These are phyloP conservation scores for Picus viridis DNA, from an alignment of 2,797 vertebrate species.

Conservation along the genomic window DNA sequence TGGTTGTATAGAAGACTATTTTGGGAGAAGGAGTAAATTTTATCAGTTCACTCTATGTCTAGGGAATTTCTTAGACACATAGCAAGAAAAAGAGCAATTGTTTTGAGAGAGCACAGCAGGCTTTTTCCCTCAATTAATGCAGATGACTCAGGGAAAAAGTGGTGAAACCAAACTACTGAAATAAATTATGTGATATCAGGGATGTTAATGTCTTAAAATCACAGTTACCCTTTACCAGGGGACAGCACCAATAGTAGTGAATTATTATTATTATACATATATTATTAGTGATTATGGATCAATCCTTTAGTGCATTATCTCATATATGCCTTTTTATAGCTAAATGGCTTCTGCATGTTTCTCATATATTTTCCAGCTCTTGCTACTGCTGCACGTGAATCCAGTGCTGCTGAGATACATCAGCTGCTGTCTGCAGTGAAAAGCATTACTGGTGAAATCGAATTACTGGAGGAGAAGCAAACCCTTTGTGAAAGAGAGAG, in stretches of 20 bases:
- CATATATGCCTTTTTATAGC: not conserved
- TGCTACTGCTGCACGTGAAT: constrained; percentile 74
- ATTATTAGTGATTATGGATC: not conserved
- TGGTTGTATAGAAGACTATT: not conserved
- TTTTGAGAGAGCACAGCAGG: not conserved
- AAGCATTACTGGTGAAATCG: not conserved
- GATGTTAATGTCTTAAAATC: not conserved
- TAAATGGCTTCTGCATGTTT: not conserved
- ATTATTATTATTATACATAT: too few species aligned
- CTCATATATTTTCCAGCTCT: constrained; percentile 72
- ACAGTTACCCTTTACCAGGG: not conserved
- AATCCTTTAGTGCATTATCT: not conserved
- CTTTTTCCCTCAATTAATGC: not conserved
- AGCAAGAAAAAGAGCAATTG: not conserved
- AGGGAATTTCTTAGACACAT: not conserved
- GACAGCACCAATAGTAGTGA: not conserved
- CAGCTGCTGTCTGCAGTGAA: constrained; percentile 70
- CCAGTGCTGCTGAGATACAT: constrained; percentile 67
- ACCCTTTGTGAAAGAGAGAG: constrained; percentile 64
- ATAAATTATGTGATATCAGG: not conserved
- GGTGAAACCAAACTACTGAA: not conserved
- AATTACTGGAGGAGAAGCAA: constrained; percentile 57
- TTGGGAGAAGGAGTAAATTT: not conserved
- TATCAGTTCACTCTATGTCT: not conserved
- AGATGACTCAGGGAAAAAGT: not conserved